Evolutionary conservation across 2,888 invertebrate genomes (phyloP).

Genomic region (Drosophila melanosoma): DNA sequence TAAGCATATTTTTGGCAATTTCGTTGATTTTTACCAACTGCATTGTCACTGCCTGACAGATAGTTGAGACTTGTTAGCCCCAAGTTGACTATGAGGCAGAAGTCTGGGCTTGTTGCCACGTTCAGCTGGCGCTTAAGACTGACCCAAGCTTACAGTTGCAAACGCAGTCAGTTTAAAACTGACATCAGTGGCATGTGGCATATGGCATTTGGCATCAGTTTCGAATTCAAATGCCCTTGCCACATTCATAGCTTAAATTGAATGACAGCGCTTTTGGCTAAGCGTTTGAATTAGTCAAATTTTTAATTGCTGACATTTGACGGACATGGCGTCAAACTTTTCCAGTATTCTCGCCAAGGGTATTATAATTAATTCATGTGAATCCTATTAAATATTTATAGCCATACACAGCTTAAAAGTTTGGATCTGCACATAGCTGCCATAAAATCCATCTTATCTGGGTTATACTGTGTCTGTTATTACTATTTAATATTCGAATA

Average conservation of each 20-base stretch:
- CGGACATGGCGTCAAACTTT: not conserved
- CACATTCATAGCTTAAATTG: not conserved
- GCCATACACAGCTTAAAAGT: not conserved
- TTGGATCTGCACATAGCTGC: not conserved
- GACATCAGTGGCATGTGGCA: not conserved
- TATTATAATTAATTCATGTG: not conserved
- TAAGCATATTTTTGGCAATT: slow-evolving; percentile 20
- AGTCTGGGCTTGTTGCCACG: not conserved
- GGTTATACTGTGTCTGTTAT: not conserved
- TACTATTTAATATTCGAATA: too few species aligned
- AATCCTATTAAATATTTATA: not conserved
- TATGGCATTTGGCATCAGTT: not conserved
- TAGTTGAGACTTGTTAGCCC: not conserved
- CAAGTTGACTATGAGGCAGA: not conserved
- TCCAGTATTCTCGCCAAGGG: not conserved
- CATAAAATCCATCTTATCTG: not conserved
- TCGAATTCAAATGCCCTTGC: not conserved
- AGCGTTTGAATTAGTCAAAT: not conserved
- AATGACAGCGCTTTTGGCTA: not conserved
- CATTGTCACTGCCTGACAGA: not conserved
- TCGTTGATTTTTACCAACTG: slow-evolving; percentile 39
- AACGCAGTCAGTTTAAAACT: not conserved
- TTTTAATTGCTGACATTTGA: not conserved
- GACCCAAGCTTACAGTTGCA: not conserved
- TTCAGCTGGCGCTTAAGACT: not conserved